These are phyloP conservation scores for Sorex fumeus DNA, from an alignment of 2,113 vertebrate genomes.

Conservation along the genomic window DNA sequence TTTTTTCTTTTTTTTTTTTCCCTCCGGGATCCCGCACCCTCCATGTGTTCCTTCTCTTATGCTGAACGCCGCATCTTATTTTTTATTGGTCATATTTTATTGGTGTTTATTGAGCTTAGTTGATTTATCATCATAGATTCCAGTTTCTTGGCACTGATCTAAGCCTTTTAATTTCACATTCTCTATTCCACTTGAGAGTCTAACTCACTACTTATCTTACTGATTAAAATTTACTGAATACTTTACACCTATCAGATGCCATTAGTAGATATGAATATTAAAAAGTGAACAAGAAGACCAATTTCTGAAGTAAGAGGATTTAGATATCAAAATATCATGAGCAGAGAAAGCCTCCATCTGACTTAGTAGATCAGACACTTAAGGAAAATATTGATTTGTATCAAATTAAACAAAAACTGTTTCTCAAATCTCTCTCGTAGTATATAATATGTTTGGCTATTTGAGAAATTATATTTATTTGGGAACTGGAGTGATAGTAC, in stretches of 20 bases:
- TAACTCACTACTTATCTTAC: constrained; percentile 6
- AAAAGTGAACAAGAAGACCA: neutral
- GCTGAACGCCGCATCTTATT: neutral
- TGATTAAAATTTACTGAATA: constrained; percentile 18
- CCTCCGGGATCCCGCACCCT: too few relatives aligned
- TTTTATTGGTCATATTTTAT: constrained; percentile 11
- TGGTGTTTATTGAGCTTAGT: neutral
- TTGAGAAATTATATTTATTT: neutral
- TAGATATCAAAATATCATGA: neutral
- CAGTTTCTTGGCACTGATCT: neutral
- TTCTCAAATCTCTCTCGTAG: neutral
- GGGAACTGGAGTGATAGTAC: too few relatives aligned
- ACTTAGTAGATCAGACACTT: constrained; percentile 1
- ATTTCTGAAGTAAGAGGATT: neutral
- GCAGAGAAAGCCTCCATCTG: neutral
- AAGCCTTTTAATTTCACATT: constrained; percentile 5
- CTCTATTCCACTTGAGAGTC: neutral
- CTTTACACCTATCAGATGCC: neutral
- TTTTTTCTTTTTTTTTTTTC: too few relatives aligned
- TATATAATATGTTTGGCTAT: neutral
- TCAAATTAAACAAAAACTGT: neutral
- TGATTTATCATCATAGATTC: neutral
- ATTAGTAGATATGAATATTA: neutral
- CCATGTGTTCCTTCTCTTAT: too few relatives aligned
- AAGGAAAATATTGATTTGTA: neutral